A percentile compares a stretch with the other conserved stretches of the same genome.
phyloP scores from a whole-genome alignment of 2,888 invertebrate species.

The Dicranocentrus wangi region DNA sequence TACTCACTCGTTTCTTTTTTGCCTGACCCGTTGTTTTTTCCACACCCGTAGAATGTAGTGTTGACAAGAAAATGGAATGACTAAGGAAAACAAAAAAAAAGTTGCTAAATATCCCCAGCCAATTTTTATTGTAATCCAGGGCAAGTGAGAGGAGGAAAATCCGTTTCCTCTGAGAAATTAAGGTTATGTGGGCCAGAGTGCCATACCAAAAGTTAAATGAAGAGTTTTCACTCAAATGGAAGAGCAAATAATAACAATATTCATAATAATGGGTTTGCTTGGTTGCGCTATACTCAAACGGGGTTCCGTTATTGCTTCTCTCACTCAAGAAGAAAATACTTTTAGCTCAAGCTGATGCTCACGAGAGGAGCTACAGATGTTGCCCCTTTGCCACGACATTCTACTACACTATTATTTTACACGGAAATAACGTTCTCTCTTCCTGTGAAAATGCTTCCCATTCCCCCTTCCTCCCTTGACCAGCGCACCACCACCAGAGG shows the following conservation, averaged over 20 bases:
- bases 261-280: neutral
- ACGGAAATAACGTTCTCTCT: no score
- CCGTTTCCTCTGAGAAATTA: neutral
- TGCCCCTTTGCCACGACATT: neutral
- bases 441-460: no score
- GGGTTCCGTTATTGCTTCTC: neutral
- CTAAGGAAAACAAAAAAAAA: conserved; percentile 8
- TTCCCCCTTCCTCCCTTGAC: no score
- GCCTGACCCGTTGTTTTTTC: neutral
- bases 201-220: neutral
- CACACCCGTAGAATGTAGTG: conserved; percentile 5
- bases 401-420: no score
- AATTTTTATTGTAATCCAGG: no score
- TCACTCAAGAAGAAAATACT: conserved; percentile 3
- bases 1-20: conserved; percentile 15
- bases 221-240: neutral
- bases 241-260: conserved; percentile 4
- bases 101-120: neutral
- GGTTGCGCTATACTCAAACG: no score
- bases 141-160: neutral
- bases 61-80: conserved; percentile 10
- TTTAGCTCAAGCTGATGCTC: neutral
- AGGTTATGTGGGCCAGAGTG: neutral
- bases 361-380: conserved; percentile 1
- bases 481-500: no score